Evolutionary conservation across 2,888 invertebrate genomes (phyloP), one percentile per base, ranked within the genome.

Genomic region (Autographa pulchrina): DNA sequence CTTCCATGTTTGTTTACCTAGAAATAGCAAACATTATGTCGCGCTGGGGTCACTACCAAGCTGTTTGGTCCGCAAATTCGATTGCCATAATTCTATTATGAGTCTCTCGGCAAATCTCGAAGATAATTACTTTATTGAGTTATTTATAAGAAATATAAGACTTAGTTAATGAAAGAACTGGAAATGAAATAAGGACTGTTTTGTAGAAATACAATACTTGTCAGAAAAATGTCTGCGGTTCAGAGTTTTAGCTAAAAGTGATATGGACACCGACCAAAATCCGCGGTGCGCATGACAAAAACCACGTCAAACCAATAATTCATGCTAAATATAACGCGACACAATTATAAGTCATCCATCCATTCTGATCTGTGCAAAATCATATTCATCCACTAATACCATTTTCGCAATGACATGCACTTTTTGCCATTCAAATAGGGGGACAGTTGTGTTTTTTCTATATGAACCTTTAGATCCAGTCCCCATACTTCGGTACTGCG

Each of bases 341-440:
- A 95, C 95, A 95, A 95, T 95, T 95, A 95, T 92, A 96, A 95
- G 95, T 93, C 95, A 95, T 91, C 93, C 94, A 88, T 92, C 91
- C 92, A 95, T 95, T 93, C 91, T 90, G 90, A 91, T 93, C 93
- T 90, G 90, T 90, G 88, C 92, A 91, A 92, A 94, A 94, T 94
- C 91, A 95, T 94, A 95, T 95, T 95, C 95, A 95, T 95, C 90
- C 91, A 88, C 90, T 94, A 95, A 95, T 94, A 91, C 92, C 92
- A 95, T 94, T 93, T 93, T 93, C 87, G 92, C 88, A 94, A 91
- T 96, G 95, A 96, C 94, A 91, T 93, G 95, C 95, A 95, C 92
- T 95, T 96, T 96, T 96, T 96, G 94, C 94, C 89, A 95, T 95
- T 95, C 94, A 95, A 95, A 95, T 94, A 85, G 94, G 94, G 94